Base-by-base conservation (phyloP, 2,113 vertebrate species). In the Mesembrinibis cayennensis region DNA sequence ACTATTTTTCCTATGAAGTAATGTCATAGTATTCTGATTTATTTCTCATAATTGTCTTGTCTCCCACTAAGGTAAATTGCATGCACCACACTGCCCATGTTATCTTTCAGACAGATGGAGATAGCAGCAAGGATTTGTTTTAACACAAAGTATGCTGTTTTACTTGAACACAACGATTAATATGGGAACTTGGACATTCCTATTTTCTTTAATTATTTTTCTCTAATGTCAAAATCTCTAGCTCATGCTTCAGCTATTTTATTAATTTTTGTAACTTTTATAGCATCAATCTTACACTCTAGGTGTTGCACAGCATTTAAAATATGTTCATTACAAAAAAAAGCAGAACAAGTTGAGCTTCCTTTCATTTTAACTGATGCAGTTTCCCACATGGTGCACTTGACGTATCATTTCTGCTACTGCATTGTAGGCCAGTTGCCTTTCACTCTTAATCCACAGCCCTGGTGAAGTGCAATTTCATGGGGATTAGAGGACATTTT, bases 51-150 rank as follows among this genome's bases (percentile, higher is more conserved):
- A 30, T 59, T 88, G 3, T 65, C 38, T 83, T 88, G 4, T 81
- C 23, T 47, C 45, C 32, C 22, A 6, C 12, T 59, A 29, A 22
- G 5, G 29, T 72, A 83, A 69, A 69, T 87, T 69, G 53, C 17
- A n/a, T 49, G 5, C 4, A 58, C 12, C 26, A 42, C 11, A 40
- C 19, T 77, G 18, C 13, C 30, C 8, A 9, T 0, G 0, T 82
- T 72, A 16, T 56, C 29, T 72, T 85, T 80, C 76, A 83, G 52
- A 50, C 15, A 32, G 30, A 70, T 19, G 9, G 32, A 71, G 26
- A 44, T 27, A 69, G 7, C 7, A 72, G 38, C 7, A 69, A 13
- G 16, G 20, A 50, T 86, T 90, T 76, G 2, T 85, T 83, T 47
- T 67, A 49, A 66, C 11, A 38, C 1, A 38, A 72, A 59, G 1